phyloP scores from a whole-genome alignment of 2,888 invertebrate genomes.

The Xanthorhoe spadicearia region DNA sequence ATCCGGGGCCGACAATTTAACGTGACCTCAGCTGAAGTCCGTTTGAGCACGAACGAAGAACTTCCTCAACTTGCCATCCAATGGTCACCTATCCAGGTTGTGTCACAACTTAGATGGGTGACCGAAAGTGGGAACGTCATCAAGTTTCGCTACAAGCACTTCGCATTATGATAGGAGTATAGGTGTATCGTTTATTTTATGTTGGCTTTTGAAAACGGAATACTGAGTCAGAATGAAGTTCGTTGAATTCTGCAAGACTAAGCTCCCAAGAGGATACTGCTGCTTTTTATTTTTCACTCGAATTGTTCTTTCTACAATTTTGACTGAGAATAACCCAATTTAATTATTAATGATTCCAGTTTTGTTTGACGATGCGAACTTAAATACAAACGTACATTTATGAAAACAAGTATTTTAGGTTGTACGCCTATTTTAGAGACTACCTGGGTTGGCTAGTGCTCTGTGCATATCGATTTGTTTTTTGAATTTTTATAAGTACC shows the following conservation, averaged over 20 bases:
- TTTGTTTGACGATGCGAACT: not conserved
- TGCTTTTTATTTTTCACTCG: not conserved
- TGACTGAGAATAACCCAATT: slow-evolving; percentile 5
- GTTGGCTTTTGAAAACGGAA: not conserved
- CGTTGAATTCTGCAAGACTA: slow-evolving; percentile 2
- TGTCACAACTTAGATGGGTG: too few relatives aligned
- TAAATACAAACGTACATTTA: not conserved
- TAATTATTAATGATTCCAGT: not conserved
- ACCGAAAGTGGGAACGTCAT: too few relatives aligned
- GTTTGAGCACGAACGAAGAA: too few relatives aligned
- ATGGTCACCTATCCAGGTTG: too few relatives aligned
- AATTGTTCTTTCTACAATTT: slow-evolving; percentile 3
- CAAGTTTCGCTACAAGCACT: too few relatives aligned
- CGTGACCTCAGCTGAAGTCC: too few relatives aligned
- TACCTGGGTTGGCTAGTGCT: too few relatives aligned
- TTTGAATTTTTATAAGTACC: too few relatives aligned
- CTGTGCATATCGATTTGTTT: too few relatives aligned
- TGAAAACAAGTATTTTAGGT: not conserved
- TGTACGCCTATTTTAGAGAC: not conserved
- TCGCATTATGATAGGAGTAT: not conserved
- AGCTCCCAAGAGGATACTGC: not conserved
- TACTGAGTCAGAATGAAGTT: not conserved
- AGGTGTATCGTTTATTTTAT: not conserved
- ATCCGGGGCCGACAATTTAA: too few relatives aligned
- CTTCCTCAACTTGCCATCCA: too few relatives aligned